Evolutionary conservation across 2,797 vertebrate genomes (phyloP).

Genomic region (Tiaroga cobitis): DNA sequence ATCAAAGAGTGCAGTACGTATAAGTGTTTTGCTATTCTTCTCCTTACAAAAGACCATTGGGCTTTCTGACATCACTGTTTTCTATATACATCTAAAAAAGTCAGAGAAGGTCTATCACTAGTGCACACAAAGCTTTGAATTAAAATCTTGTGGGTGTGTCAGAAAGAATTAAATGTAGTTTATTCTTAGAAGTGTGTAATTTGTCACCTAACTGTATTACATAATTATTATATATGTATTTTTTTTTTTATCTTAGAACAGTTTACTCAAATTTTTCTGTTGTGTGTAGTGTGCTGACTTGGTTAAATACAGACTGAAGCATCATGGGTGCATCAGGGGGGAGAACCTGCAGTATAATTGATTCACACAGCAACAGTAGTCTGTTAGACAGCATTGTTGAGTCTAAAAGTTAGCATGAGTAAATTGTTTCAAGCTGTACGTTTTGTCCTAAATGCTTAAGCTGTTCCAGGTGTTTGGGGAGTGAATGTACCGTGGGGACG

Average conservation of each 20-base stretch:
- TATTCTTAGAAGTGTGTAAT: not conserved
- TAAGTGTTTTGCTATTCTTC: not conserved
- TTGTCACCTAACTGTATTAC: not conserved
- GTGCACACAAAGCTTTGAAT: not conserved
- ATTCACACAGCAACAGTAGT: not conserved
- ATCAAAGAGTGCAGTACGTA: conserved; percentile 95
- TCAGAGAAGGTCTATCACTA: not conserved
- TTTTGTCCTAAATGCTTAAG: not conserved
- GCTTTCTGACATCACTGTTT: not conserved
- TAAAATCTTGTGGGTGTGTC: not conserved
- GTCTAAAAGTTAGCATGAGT: not conserved
- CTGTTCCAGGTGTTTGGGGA: conserved; percentile 5
- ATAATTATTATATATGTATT: not conserved
- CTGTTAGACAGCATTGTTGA: not conserved
- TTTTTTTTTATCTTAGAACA: not conserved
- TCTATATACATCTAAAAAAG: not conserved
- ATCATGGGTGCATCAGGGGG: not conserved
- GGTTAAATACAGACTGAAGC: not conserved
- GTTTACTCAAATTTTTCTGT: not conserved
- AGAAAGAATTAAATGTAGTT: not conserved
- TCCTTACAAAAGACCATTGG: not conserved
- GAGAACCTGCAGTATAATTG: conserved; percentile 9
- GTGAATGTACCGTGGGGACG: not conserved
- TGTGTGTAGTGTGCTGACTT: not conserved
- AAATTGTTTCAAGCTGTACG: conserved; percentile 7